phyloP scores from a whole-genome alignment of 2,113 vertebrate species.

The Stomatorhinus ivindoensis region DNA sequence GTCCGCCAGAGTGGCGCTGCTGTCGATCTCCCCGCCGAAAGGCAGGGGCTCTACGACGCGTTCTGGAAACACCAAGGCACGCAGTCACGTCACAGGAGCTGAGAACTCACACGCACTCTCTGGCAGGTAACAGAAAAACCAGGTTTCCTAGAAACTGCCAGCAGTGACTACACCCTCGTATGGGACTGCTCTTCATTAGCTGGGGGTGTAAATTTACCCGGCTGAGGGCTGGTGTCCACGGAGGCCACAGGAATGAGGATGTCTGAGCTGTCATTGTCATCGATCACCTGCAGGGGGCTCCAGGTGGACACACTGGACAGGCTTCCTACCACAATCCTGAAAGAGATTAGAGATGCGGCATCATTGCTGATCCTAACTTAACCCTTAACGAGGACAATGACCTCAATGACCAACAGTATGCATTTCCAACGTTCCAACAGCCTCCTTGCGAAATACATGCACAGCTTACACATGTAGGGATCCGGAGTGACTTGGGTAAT shows the following conservation, averaged over 20 bases:
- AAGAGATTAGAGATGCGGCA: not conserved
- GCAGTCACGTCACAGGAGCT: not conserved
- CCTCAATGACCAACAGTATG: too few relatives aligned
- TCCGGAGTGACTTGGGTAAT: not conserved
- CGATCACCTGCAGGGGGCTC: slow-evolving; percentile 75
- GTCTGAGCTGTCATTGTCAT: slow-evolving; percentile 64
- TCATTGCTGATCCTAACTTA: not conserved
- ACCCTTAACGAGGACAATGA: not conserved
- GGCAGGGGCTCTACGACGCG: slow-evolving; percentile 58
- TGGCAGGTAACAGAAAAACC: not conserved
- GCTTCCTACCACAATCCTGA: slow-evolving; percentile 66
- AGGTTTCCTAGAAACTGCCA: not conserved
- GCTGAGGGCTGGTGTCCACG: slow-evolving; percentile 57
- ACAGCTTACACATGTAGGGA: not conserved
- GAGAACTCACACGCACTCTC: not conserved
- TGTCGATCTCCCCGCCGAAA: slow-evolving; percentile 60
- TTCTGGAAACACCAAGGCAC: slow-evolving; percentile 43
- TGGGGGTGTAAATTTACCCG: slow-evolving; percentile 57
- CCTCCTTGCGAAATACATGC: not conserved
- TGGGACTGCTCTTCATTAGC: not conserved
- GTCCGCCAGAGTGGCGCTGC: slow-evolving; percentile 40
- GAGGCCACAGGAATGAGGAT: slow-evolving; percentile 77
- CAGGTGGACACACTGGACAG: slow-evolving; percentile 72
- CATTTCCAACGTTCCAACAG: not conserved
- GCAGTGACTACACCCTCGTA: not conserved